Base-by-base conservation (phyloP, 2,113 vertebrate genomes). In the Aix galericulata region DNA sequence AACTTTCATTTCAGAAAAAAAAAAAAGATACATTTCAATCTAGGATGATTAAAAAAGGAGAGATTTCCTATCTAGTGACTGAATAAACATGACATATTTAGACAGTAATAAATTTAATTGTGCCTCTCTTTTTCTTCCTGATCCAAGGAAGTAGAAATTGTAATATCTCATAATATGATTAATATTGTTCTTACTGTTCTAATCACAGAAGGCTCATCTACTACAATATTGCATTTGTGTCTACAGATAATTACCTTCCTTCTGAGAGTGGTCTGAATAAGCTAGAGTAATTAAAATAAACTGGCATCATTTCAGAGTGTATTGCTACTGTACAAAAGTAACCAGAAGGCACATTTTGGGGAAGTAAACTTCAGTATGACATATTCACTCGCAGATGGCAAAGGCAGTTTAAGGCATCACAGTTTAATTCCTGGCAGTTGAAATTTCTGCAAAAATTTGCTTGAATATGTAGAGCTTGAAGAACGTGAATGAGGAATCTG, bases 211-310 rank as follows among this genome's bases (percentile, higher is more conserved):
- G 56, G 59, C 67, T 97, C 94, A 96, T 97, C 96, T 76, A 91
- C 92, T 80, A 80, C 68, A 95, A 94, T 96, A 97, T 91, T 95
- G 78, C 93, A 96, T 97, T 97, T 97, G 74, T 96, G 76, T 95
- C 89, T 96, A 59, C 50, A 96, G 90, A 97, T 97, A 96, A 97
- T 97, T 98, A 91, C 93, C 58, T 96, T 97, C 80, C 89, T 91
- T 97, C 82, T 82, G 88, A 96, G 75, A 96, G 64, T 91, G 91
- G 86, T 89, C 95, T 96, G 87, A 96, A 94, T 94, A 95, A 97
- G 48, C 72, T 92, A 56, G 23, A 94, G 82, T 94, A 97, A 98
- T 97, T 98, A 95, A 97, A 97, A 93, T 95, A 97, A 97, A 96
- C 96, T 94, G 92, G 90, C 82, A 78, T 94, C 68, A 91, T 97